Evolutionary conservation across 2,888 invertebrate species (phyloP).

Genomic region (Rhorus exstirpatorius): DNA sequence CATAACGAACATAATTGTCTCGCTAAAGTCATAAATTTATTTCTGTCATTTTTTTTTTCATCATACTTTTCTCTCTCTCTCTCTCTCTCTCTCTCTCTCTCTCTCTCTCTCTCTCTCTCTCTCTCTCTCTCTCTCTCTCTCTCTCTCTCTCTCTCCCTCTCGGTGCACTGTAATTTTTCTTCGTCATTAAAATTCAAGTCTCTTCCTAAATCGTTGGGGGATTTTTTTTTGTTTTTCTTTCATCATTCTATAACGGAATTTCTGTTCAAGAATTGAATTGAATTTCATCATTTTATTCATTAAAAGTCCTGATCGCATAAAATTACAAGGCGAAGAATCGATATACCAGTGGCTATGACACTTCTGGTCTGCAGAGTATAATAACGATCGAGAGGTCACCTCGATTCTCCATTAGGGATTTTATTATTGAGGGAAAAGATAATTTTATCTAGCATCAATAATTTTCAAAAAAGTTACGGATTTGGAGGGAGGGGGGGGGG

Average conservation of each 20-base stretch:
- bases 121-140: no score
- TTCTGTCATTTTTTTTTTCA: no score
- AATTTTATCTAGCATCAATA: background rate
- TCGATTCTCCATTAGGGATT: background rate
- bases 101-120: no score
- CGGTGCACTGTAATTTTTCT: background rate
- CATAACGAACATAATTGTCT: no score
- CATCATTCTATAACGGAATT: no score
- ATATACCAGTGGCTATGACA: background rate
- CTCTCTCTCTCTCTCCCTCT: no score
- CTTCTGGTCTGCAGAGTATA: slow-evolving; percentile 10
- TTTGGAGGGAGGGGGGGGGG: no score
- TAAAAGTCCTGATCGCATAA: background rate
- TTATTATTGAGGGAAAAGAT: background rate
- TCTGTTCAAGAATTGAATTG: background rate
- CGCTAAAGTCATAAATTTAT: no score
- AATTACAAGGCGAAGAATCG: background rate
- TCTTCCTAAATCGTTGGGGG: slow-evolving; percentile 28
- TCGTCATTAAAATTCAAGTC: slow-evolving; percentile 11
- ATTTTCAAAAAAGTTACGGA: slow-evolving; percentile 15
- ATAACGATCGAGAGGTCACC: slow-evolving; percentile 6
- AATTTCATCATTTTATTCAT: slow-evolving; percentile 4
- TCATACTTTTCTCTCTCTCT: no score
- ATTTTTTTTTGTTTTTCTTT: background rate
- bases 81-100: no score